Evolutionary conservation across 92 coral and sea anemone species (phyloP).

Genomic region (Paramuricea clavata): DNA sequence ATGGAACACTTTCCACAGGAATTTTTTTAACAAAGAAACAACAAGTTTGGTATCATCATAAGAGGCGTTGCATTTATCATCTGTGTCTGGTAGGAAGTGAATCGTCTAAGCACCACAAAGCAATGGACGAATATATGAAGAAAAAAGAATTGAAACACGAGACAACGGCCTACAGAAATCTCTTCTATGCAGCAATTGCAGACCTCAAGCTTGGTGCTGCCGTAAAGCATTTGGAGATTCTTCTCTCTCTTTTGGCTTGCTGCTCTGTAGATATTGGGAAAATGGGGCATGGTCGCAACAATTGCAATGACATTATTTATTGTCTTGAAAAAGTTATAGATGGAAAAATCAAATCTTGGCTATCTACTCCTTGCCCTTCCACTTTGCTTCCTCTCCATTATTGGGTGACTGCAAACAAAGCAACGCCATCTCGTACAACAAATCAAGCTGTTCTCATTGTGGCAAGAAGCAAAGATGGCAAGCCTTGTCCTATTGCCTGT

Average conservation of each 20-base stretch:
- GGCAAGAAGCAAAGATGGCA: slow-evolving; percentile 30
- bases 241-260: no score
- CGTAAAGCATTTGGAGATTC: no score
- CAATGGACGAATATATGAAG: slow-evolving; percentile 34
- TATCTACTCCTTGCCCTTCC: slow-evolving; percentile 22
- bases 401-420: slow-evolving; percentile 24
- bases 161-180: slow-evolving; percentile 4
- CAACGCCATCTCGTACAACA: slow-evolving; percentile 51
- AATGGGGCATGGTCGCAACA: slow-evolving; percentile 42
- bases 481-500: slow-evolving; percentile 43
- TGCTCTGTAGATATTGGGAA: slow-evolving; percentile 36
- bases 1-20: slow-evolving; percentile 35
- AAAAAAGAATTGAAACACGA: no score
- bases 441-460: slow-evolving; percentile 43
- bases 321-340: slow-evolving; percentile 35
- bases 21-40: no score
- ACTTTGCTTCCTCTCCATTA: slow-evolving; percentile 42
- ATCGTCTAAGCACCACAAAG: not conserved
- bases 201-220: no score
- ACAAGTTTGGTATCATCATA: no score
- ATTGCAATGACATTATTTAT: slow-evolving; percentile 39
- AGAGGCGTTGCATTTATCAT: no score
- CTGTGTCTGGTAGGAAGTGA: no score
- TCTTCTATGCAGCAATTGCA: slow-evolving; percentile 36
- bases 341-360: slow-evolving; percentile 34